These are phyloP conservation scores for Tholera decimalis DNA, from an alignment of 2,888 invertebrate species.

Conservation along the genomic window DNA sequence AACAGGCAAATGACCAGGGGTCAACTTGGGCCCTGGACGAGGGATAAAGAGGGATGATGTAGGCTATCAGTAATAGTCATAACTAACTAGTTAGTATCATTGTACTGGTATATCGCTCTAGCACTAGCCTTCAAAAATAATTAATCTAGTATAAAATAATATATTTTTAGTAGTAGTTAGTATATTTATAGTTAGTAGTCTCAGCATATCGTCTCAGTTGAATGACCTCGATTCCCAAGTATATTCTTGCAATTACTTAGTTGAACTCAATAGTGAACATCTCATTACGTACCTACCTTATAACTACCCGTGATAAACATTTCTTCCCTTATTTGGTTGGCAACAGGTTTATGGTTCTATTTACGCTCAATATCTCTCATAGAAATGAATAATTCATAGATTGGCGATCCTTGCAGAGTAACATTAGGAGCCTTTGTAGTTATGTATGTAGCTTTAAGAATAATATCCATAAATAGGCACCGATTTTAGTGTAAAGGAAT, in stretches of 20 bases:
- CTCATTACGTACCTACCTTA: slow-evolving; percentile 7
- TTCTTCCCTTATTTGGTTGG: slow-evolving; percentile 15
- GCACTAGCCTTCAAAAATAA: too few species aligned
- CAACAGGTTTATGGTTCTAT: slow-evolving; percentile 49
- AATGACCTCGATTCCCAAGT: background rate
- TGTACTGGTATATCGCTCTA: too few species aligned
- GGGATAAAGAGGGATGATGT: too few species aligned
- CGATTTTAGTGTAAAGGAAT: too few species aligned
- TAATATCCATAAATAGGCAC: slow-evolving; percentile 20
- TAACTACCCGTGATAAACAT: slow-evolving; percentile 6
- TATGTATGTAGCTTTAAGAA: slow-evolving; percentile 20
- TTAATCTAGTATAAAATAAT: too few species aligned
- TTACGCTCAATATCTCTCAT: slow-evolving; percentile 35
- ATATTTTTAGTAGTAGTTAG: too few species aligned
- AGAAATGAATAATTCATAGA: slow-evolving; percentile 49
- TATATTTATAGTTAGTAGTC: background rate
- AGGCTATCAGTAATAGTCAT: too few species aligned
- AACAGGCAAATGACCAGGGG: too few species aligned
- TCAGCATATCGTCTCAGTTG: background rate
- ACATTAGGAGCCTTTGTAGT: slow-evolving; percentile 16
- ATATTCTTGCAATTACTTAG: background rate
- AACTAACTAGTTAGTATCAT: too few species aligned
- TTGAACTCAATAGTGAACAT: background rate
- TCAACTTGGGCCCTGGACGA: too few species aligned
- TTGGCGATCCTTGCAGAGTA: slow-evolving; percentile 9